Percentiles rank a stretch among this genome's conserved stretches.
Conservation (phyloP, 2,113 vertebrate genomes). For the Cisticola juncidis region DNA sequence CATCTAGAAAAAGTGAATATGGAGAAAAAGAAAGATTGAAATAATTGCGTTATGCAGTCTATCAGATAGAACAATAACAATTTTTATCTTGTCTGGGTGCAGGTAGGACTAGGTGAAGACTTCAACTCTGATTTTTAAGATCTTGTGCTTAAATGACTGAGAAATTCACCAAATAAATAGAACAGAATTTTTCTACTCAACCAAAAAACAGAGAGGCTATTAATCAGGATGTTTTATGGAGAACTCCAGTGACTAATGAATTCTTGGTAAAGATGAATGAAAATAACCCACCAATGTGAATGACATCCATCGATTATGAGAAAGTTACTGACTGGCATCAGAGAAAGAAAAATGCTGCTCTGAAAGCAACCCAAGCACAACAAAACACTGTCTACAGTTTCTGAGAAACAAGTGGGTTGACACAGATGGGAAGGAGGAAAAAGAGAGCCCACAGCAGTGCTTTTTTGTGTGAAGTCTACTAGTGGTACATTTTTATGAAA, state of each 20-base stretch:
- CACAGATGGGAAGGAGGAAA: not conserved
- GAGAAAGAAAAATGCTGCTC: constrained; percentile 15
- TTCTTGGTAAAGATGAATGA: constrained; percentile 54
- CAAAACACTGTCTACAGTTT: constrained; percentile 14
- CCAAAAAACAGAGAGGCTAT: not conserved
- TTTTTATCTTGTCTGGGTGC: not conserved
- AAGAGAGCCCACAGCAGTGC: not conserved
- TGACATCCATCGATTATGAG: constrained; percentile 48
- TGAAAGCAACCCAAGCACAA: not conserved
- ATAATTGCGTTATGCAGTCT: not conserved
- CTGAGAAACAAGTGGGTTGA: not conserved
- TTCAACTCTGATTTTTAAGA: not conserved
- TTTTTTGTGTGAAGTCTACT: not conserved
- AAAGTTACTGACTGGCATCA: constrained; percentile 23
- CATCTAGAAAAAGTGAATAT: not conserved
- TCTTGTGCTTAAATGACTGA: constrained; percentile 1
- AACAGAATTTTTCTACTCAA: constrained; percentile 29
- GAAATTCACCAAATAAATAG: not conserved
- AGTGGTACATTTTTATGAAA: not conserved
- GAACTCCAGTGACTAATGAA: constrained; percentile 40
- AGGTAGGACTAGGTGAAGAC: not conserved
- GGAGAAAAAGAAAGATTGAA: not conserved
- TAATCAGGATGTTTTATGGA: constrained; percentile 46
- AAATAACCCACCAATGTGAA: constrained; percentile 47
- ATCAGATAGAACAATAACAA: not conserved